Base-by-base conservation (phyloP, 2,888 invertebrate genomes). In the Xestia rhomboidea region DNA sequence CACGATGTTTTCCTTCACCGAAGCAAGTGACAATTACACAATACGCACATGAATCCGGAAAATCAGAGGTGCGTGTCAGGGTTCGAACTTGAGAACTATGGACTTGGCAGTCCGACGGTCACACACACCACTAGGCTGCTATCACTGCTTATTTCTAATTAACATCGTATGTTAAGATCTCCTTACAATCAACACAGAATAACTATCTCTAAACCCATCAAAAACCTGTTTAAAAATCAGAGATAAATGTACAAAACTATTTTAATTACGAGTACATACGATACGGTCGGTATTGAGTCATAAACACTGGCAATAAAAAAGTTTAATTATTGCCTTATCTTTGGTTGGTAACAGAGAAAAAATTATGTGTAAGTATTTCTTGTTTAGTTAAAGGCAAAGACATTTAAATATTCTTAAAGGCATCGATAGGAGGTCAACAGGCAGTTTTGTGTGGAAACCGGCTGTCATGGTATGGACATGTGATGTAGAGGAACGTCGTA, bases 221-320 rank as follows among this genome's bases (percentile, higher is more conserved):
- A 30, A 70, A 82, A 78, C 78, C 62, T 18, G 81, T 73, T 82
- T 57, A 0, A 44, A 57, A 68, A 72, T 46, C 77, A 62, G 30
- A 73, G 67, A 70, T 68, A 81, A 70, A 44, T 73, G 69, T 73
- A 73, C 46, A 21, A 67, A 73, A 73, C 70, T 72, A 77, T 82
- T 73, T 82, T 82, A 82, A 78, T 82, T 78, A 73, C 66, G 4
- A 24, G 64, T 72, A 72, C 34, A 38, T 63, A 77, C 44, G 46
- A 78, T 57, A 57, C 49, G 10, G 21, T 24, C n/a, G 46, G 63
- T 46, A 76, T 81, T 49, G 46, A 72, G 68, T 34, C 64, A 30
- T 82, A 68, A 72, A 72, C 70, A 54, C 24, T 3, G n/a, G 27
- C 2, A 71, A 68, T 81, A 81, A 81, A 82, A 68, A 38, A 24